Evolutionary conservation across 2,113 vertebrate species (phyloP), one percentile per base, ranked within the genome.

Genomic region (Triplophysa siluroides): DNA sequence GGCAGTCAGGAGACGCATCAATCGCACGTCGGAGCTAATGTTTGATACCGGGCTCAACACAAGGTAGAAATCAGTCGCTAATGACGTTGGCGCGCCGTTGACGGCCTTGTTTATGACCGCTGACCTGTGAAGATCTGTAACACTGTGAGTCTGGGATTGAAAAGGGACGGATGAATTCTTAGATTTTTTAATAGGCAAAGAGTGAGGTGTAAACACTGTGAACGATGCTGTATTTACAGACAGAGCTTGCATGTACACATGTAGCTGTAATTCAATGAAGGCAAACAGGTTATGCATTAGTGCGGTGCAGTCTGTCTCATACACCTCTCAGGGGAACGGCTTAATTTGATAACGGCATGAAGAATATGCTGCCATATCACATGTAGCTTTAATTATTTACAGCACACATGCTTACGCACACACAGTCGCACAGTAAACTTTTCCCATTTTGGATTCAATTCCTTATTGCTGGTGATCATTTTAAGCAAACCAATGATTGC

Each of bases 331-430:
- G 29, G 76, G 68, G 76, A 61, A 76, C 43, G 50, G 65, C 70
- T 63, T 83, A 79, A 85, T 87, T 75, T 80, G 63, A 84, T 84
- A 75, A 65, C 66, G n/a, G 58, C 64, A 67, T 76, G 69, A 80
- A 62, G 50, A 78, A 86, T 78, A 70, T 78, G 76, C 74, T 77
- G 68, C 76, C 76, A 50, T 65, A 77, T 78, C 60, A 58, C 80
- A 78, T 82, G 80, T 86, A 84, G 84, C 78, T 54, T 84, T 80
- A 72, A 80, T 85, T 89, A 85, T 83, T 87, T 56, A 70, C 24
- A 23, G 54, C 69, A 60, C 76, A 47, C 63, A 62, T 52, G 50
- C 66, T 1, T 56, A 45, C 56, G 38, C 76, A 75, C 41, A 81
- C 75, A 71, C 52, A 43, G 26, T 26, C 65, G 12, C 4, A 52